Evolutionary conservation across 2,113 vertebrate genomes (phyloP).

Genomic region (Entelurus aequoreus): DNA sequence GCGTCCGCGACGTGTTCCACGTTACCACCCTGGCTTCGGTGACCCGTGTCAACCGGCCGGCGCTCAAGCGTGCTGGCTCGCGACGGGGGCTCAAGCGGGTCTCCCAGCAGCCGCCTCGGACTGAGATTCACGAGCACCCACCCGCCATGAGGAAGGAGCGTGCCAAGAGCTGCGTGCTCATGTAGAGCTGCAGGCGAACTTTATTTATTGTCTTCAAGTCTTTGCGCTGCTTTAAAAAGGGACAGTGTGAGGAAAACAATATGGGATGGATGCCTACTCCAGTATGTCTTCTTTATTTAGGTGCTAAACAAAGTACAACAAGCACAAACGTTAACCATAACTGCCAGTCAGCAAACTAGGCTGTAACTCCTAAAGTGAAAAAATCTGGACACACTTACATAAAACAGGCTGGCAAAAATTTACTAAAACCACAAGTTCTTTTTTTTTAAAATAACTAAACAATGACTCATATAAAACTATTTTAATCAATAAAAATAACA

Average conservation of each 20-base stretch:
- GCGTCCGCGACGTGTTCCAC: conserved; percentile 90
- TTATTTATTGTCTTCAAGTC: conserved; percentile 60
- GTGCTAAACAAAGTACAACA: conserved; percentile 48
- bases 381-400: conserved; percentile 21
- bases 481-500: no score
- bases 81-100: conserved; percentile 82
- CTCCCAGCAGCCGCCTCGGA: conserved; percentile 81
- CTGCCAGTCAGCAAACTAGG: not conserved
- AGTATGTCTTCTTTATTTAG: not conserved
- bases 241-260: conserved; percentile 34
- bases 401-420: conserved; percentile 31
- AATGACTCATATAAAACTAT: conserved; percentile 45
- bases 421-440: conserved; percentile 67
- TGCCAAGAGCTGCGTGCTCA: conserved; percentile 90
- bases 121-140: conserved; percentile 73
- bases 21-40: conserved; percentile 86
- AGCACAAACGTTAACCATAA: no score
- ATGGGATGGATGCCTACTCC: not conserved
- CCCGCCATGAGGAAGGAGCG: conserved; percentile 84
- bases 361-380: not conserved
- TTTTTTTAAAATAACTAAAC: conserved; percentile 53
- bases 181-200: conserved; percentile 74
- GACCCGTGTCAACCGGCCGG: conserved; percentile 72
- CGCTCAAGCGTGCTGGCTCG: conserved; percentile 78
- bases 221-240: conserved; percentile 51